Evolutionary conservation across 2,113 vertebrate species (phyloP).

Genomic region (Columbina picui): DNA sequence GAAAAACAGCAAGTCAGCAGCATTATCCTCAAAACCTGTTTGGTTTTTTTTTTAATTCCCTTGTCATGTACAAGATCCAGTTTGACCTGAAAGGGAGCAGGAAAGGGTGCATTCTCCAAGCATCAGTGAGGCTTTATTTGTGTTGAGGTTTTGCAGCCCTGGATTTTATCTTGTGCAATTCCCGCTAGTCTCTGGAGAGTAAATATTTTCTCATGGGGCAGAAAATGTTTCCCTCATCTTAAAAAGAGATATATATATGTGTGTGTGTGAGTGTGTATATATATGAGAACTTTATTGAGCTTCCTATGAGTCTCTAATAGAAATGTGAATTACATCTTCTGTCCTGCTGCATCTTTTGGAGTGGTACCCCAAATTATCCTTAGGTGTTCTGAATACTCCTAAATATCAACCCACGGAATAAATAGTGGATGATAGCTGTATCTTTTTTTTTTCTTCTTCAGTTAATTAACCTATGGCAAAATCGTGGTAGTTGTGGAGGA

Average conservation of each 20-base stretch:
- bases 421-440: background rate
- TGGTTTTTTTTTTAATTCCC: background rate
- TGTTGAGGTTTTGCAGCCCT: background rate
- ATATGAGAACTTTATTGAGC: background rate
- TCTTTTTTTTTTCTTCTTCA: background rate
- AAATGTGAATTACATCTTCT: background rate
- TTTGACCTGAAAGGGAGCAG: background rate
- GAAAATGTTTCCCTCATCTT: background rate
- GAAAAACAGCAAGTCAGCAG: background rate
- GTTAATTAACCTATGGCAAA: background rate
- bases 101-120: background rate
- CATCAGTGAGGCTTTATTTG: rapidly evolving
- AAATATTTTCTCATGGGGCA: background rate
- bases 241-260: too few relatives aligned
- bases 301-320: background rate
- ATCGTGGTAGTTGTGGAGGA: rapidly evolving
- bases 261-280: too few relatives aligned
- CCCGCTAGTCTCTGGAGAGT: background rate
- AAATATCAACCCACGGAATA: background rate
- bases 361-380: background rate
- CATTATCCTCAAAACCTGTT: background rate
- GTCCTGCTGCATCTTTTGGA: background rate
- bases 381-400: background rate
- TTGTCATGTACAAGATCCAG: background rate
- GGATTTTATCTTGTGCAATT: background rate